These are phyloP conservation scores for Bergia sp. DNA, from an alignment of 92 coral and sea anemone genomes.

Conservation along the genomic window DNA sequence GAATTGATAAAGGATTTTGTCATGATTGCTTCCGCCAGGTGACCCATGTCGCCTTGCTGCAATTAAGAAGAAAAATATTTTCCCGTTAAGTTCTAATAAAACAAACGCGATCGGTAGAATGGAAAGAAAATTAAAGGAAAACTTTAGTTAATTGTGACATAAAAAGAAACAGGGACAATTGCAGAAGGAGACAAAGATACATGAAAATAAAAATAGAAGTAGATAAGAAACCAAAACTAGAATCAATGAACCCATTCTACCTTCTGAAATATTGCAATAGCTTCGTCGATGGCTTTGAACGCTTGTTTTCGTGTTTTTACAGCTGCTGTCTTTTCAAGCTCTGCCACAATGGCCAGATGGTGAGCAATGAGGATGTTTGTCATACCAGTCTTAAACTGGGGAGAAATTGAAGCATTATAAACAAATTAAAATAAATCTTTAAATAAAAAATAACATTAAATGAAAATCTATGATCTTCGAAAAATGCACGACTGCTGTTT, in stretches of 20 bases:
- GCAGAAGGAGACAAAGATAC: not conserved
- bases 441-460: no score
- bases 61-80: not conserved
- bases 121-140: not conserved
- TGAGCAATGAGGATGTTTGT: slow-evolving; percentile 82
- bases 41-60: slow-evolving; percentile 92
- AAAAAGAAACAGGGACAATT: not conserved
- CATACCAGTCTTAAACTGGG: slow-evolving; percentile 79
- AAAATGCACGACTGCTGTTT: no score
- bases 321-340: slow-evolving; percentile 58
- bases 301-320: slow-evolving; percentile 67
- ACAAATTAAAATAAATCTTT: no score
- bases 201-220: not conserved
- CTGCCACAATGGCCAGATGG: slow-evolving; percentile 89
- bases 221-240: not conserved
- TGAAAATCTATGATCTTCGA: no score
- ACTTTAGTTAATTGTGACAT: no score
- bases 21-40: slow-evolving; percentile 96
- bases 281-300: slow-evolving; percentile 80
- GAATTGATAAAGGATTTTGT: slow-evolving; percentile 96
- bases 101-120: not conserved
- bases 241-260: slow-evolving; percentile 40
- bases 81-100: not conserved
- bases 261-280: slow-evolving; percentile 86
- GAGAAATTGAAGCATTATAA: not conserved